Evolutionary conservation across 2,888 invertebrate species (phyloP), one percentile per base, ranked within the genome.

Genomic region (Noctua janthe): DNA sequence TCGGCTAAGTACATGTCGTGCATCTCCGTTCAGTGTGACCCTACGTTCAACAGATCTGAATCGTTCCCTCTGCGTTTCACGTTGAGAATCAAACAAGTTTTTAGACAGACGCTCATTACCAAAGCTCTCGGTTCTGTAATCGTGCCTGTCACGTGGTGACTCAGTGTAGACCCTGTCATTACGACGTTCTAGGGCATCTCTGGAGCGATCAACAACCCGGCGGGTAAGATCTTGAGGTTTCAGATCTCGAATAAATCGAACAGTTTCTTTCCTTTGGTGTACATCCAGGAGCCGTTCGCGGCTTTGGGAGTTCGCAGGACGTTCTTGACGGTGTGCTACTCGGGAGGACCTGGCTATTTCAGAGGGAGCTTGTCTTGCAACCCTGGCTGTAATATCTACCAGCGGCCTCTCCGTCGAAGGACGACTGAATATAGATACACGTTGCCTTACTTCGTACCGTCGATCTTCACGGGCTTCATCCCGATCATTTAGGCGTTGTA

Each of bases 391-490:
- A 77, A 39, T 71, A 29, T 83, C 74, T 20, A 69, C 49, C 56
- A 76, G 69, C 29, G 76, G 76, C 62, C 75, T 83, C n/a, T 88
- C 89, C 29, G 74, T 79, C 8, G 80, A 82, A 62, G 69, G 69
- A 47, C 81, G 80, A 74, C 51, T 80, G 43, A 70, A 71, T 72
- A 79, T 74, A 73, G 83, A 76, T 76, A 83, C 76, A 39, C 84
- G 85, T 74, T 86, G 82, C 62, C 77, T 88, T 78, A 89, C 72
- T 84, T 90, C 93, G 91, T 91, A 79, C 54, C 90, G 91, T 39
- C 88, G 90, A 67, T 88, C 87, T 80, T 90, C 89, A 70, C 87
- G 91, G 74, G 83, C 85, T 54, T 88, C 91, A 75, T 89, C 88
- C 15, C 83, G 88, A 23, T 82, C 66, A 35, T 71, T 85, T 71